Base-by-base conservation (phyloP, 1,140 invertebrate genomes). In the Chymomyza costata region DNA sequence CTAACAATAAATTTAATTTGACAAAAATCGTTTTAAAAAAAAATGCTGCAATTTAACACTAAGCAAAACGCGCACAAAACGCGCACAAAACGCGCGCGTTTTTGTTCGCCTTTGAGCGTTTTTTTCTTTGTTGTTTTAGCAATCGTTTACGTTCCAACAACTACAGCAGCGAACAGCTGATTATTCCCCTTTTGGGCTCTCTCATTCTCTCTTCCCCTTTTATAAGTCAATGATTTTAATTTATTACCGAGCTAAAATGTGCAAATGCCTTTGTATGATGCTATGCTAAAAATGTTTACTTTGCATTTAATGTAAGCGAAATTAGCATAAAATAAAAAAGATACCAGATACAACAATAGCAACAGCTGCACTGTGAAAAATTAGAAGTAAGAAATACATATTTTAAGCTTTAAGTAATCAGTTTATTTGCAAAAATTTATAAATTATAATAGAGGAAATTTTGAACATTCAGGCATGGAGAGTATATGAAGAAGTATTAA, bases 301-400 rank as follows among this genome's bases (percentile, higher is more conserved):
- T 78, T 56, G 46, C 73, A 65, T 78, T 66, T 49, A 64, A 49
- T 60, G 58, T 37, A 52, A 58, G 40, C 62, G 67, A 8, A 3
- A 78, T 78, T 76, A 78, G 54, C 71, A 76, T 76, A 78, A 66
- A n/a, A n/a, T n/a, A n/a, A n/a, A n/a, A 63, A 16, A 50, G 56
- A 52, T 50, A 60, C 39, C 19, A 40, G 40, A 19, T 21, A 14
- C 39, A 31, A 21, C 66, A 53, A 39, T 28, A 41, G 10, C 34
- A 47, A 34, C 21, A 17, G 18, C 2, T 44, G 11, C 30, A 56
- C 31, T 40, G 65, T 46, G 15, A 47, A 54, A 8, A 16, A 40
- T 32, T 18, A n/a, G n/a, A n/a, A n/a, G 44, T n/a, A n/a, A 76
- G 70, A 71, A 78, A 45, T n/a, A n/a, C n/a, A n/a, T n/a, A n/a